Evolutionary conservation across 1,140 invertebrate species (phyloP).

Genomic region (Drosophila insularis): DNA sequence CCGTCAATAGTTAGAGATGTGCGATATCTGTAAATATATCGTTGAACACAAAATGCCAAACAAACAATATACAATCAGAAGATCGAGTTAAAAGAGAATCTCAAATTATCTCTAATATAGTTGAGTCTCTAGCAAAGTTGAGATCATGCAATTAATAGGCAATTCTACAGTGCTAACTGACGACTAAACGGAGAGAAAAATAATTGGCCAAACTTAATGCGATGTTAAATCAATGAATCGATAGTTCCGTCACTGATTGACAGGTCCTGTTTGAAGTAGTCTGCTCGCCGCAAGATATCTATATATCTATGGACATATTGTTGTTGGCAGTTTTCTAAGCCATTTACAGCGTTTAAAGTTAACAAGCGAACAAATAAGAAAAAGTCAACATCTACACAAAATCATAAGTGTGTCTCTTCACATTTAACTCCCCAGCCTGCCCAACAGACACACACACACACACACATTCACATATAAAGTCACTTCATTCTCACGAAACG

Average conservation of each 20-base stretch:
- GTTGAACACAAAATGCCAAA: too few relatives aligned
- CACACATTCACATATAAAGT: not conserved
- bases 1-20: slow-evolving; percentile 14
- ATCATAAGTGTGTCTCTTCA: slow-evolving; percentile 21
- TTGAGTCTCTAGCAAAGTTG: too few relatives aligned
- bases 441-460: not conserved
- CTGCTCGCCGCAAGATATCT: not conserved
- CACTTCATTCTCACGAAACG: slow-evolving; percentile 32
- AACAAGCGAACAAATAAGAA: slow-evolving; percentile 79
- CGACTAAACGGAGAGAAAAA: too few relatives aligned
- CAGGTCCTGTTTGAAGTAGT: not conserved
- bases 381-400: slow-evolving; percentile 64
- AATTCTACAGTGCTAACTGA: too few relatives aligned
- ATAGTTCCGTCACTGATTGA: slow-evolving; percentile 1
- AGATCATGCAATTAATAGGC: too few relatives aligned
- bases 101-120: too few relatives aligned
- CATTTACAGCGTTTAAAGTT: slow-evolving; percentile 80
- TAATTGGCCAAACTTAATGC: too few relatives aligned
- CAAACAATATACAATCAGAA: too few relatives aligned
- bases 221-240: not conserved
- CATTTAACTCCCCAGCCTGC: not conserved
- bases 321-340: slow-evolving; percentile 75
- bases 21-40: not conserved
- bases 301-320: slow-evolving; percentile 12
- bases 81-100: too few relatives aligned